Evolutionary conservation across 2,888 invertebrate species (phyloP).

Genomic region (Neuroscelio doddi): DNA sequence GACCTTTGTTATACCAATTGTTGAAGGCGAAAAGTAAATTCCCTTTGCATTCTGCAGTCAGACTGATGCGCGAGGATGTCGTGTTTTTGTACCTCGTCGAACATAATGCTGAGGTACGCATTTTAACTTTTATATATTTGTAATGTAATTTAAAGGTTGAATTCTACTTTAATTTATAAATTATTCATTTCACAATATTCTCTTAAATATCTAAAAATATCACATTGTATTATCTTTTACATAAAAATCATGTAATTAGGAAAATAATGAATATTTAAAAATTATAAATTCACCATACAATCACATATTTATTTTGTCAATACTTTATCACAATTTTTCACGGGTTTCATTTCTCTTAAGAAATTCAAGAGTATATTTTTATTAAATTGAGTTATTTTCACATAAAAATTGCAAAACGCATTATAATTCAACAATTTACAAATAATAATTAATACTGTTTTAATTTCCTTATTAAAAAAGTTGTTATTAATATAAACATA

Average conservation of each 20-base stretch:
- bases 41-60: slow-evolving; percentile 92
- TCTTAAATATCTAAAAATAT: slow-evolving; percentile 31
- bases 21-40: slow-evolving; percentile 91
- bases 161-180: not conserved
- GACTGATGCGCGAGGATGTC: slow-evolving; percentile 92
- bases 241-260: too few relatives aligned
- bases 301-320: too few relatives aligned
- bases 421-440: too few relatives aligned
- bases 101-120: slow-evolving; percentile 84
- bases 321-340: too few relatives aligned
- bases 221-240: slow-evolving; percentile 10
- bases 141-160: slow-evolving; percentile 4
- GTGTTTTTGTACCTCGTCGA: slow-evolving; percentile 95
- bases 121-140: too few relatives aligned
- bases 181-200: not conserved
- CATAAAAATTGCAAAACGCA: too few relatives aligned
- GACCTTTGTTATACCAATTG: slow-evolving; percentile 91
- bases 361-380: too few relatives aligned
- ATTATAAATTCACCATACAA: too few relatives aligned
- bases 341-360: too few relatives aligned
- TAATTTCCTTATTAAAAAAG: not conserved
- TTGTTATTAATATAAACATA: slow-evolving; percentile 12
- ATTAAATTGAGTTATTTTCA: too few relatives aligned
- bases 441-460: too few relatives aligned
- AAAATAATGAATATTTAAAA: not conserved